Percentiles rank a stretch among this genome's conserved stretches.
phyloP scores from a whole-genome alignment of 2,888 invertebrate genomes.

The Meta bourneti region DNA sequence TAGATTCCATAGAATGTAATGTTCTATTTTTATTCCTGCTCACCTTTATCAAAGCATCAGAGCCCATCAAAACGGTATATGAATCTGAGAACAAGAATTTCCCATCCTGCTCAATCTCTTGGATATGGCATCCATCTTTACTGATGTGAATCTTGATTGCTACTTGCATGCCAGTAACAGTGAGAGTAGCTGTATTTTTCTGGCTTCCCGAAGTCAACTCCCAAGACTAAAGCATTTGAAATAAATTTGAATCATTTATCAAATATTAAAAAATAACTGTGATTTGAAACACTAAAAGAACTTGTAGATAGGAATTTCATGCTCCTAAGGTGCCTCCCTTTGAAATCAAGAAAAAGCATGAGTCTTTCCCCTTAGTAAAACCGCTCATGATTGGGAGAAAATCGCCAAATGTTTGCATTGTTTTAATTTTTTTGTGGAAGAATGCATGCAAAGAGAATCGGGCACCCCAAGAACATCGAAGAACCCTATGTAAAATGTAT shows the following conservation, averaged over 20 bases:
- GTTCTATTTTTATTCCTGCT: not conserved
- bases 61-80: conserved; percentile 55
- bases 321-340: not conserved
- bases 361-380: too few species aligned
- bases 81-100: conserved; percentile 50
- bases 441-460: too few species aligned
- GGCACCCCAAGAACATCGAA: too few species aligned
- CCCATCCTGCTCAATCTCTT: conserved; percentile 57
- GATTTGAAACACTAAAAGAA: not conserved
- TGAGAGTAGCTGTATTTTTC: conserved; percentile 24
- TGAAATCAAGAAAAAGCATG: too few species aligned
- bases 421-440: too few species aligned
- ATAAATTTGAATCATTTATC: not conserved
- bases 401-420: too few species aligned
- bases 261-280: not conserved
- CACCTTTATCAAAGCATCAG: conserved; percentile 63
- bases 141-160: conserved; percentile 41
- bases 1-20: too few species aligned
- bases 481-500: too few species aligned
- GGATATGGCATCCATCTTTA: conserved; percentile 37
- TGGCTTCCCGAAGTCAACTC: conserved; percentile 37
- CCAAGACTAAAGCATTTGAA: conserved; percentile 55
- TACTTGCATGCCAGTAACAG: conserved; percentile 62
- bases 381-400: too few species aligned
- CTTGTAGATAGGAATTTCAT: not conserved